A percentile compares a stretch with the other conserved stretches of the same genome.
Evolutionary conservation across 2,113 vertebrate genomes (phyloP).

Genomic region (Phalacrocorax pelagicus): DNA sequence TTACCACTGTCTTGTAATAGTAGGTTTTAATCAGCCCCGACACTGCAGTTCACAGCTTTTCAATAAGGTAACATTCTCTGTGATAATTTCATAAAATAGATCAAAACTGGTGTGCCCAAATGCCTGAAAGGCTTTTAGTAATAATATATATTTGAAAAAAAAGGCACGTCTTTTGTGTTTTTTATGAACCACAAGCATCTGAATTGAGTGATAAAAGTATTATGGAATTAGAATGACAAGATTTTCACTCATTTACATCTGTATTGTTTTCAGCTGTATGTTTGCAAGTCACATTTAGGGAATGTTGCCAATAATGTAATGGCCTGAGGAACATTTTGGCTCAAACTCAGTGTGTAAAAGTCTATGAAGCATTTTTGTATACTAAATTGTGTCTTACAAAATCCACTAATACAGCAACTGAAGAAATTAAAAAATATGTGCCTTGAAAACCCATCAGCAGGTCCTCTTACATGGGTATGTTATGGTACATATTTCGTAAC

Average conservation of each 20-base stretch:
- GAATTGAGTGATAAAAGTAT: constrained; percentile 34
- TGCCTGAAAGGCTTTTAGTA: background rate
- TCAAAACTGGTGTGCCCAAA: background rate
- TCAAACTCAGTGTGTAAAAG: background rate
- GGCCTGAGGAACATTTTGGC: constrained; percentile 11
- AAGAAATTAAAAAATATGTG: background rate
- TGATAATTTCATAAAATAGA: background rate
- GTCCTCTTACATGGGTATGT: background rate
- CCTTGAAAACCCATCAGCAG: background rate
- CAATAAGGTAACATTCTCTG: background rate
- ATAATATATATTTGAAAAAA: background rate
- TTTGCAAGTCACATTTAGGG: constrained; percentile 3
- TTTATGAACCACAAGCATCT: constrained; percentile 7
- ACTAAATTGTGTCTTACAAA: background rate
- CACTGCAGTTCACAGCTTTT: background rate
- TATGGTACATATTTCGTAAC: background rate
- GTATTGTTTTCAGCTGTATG: constrained; percentile 34
- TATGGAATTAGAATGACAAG: constrained; percentile 23
- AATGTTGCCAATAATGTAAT: background rate
- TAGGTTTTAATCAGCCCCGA: background rate
- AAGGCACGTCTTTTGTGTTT: background rate
- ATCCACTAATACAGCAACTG: background rate
- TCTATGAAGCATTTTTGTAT: background rate
- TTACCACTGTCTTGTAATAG: background rate
- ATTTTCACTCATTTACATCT: constrained; percentile 36